A percentile compares a stretch with the other conserved stretches of the same genome.
These are phyloP conservation scores for Zapus hudsonius DNA, from an alignment of 2,113 vertebrate genomes.

Conservation along the genomic window DNA sequence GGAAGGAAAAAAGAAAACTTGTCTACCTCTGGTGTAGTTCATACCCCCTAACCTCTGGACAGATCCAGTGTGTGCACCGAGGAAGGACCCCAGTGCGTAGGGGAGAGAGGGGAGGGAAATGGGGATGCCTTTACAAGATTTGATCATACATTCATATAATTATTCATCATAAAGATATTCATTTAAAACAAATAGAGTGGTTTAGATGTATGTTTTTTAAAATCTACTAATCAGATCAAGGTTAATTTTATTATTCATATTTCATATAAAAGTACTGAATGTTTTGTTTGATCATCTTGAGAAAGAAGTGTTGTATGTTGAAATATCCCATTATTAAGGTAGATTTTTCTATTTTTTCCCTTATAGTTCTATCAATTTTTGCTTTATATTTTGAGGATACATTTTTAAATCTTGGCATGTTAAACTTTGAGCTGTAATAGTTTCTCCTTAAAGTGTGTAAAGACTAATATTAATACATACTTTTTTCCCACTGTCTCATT, in stretches of 20 bases:
- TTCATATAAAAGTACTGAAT: not conserved
- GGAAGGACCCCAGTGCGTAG: no score
- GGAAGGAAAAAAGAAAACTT: no score
- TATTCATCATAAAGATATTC: no score
- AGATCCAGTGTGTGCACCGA: no score
- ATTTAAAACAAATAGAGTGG: no score
- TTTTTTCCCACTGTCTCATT: not conserved
- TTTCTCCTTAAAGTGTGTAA: not conserved
- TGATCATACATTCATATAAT: no score
- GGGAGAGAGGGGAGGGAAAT: no score
- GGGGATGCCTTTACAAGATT: no score
- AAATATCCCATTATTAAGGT: not conserved
- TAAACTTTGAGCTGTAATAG: not conserved
- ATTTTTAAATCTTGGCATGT: not conserved
- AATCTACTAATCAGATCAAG: constrained; percentile 13
- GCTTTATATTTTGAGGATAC: not conserved
- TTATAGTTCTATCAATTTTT: not conserved
- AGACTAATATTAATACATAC: not conserved
- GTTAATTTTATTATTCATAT: constrained; percentile 36
- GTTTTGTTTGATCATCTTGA: constrained; percentile 8
- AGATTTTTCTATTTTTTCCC: not conserved
- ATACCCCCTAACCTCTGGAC: no score
- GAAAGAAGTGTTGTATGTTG: not conserved
- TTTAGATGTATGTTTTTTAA: constrained; percentile 6
- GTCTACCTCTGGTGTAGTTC: no score